Conservation (phyloP, 2,797 vertebrate species). For the Pseudocheirus occidentalis region DNA sequence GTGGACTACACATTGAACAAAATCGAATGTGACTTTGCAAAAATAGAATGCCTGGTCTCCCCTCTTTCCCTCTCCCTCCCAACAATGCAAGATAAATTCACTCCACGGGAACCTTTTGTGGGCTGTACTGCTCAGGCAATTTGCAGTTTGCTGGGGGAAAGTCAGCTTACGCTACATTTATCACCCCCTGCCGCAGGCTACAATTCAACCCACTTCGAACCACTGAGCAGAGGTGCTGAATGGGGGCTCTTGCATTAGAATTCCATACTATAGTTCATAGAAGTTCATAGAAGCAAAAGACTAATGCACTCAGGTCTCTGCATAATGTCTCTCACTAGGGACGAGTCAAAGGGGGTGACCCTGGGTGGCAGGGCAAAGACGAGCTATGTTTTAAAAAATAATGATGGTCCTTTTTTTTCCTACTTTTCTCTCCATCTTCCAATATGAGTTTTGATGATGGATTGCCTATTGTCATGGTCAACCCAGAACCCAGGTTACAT, state of each 20-base stretch:
- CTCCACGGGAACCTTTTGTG: slow-evolving; percentile 85
- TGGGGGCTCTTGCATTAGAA: slow-evolving; percentile 79
- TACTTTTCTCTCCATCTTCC: not conserved
- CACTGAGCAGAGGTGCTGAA: slow-evolving; percentile 82
- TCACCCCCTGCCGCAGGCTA: slow-evolving; percentile 84
- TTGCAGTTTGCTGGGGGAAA: slow-evolving; percentile 85
- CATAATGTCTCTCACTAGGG: slow-evolving; percentile 58
- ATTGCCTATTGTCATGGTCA: slow-evolving; percentile 34
- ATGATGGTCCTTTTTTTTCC: not conserved
- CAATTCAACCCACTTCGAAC: slow-evolving; percentile 82
- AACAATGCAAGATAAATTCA: slow-evolving; percentile 85
- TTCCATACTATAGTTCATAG: slow-evolving; percentile 78
- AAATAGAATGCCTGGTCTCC: slow-evolving; percentile 82
- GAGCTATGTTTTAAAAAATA: slow-evolving; percentile 22
- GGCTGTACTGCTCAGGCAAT: slow-evolving; percentile 84
- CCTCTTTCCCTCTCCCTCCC: slow-evolving; percentile 75
- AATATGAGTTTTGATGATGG: slow-evolving; percentile 8
- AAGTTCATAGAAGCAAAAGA: slow-evolving; percentile 83
- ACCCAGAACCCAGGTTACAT: slow-evolving; percentile 4
- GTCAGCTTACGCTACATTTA: slow-evolving; percentile 85
- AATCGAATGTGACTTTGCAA: slow-evolving; percentile 85
- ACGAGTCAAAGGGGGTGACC: slow-evolving; percentile 67
- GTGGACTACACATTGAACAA: slow-evolving; percentile 72
- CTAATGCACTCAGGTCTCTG: slow-evolving; percentile 68
- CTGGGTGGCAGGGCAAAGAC: slow-evolving; percentile 53